Evolutionary conservation across 2,888 invertebrate species (phyloP), one percentile per base, ranked within the genome.

Genomic region (Crepidodera aurea): DNA sequence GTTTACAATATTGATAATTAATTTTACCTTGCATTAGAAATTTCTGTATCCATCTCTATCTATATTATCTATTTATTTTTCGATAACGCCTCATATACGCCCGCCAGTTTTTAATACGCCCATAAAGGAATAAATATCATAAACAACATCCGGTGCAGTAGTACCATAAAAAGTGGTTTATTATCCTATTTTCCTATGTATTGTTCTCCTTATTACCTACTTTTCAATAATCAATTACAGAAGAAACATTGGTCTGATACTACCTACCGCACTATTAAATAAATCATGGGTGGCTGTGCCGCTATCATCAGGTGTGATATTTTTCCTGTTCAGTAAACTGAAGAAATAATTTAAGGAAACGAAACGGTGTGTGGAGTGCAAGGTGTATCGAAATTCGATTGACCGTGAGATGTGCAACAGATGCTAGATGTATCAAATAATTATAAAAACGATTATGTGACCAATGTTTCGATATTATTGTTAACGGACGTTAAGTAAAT

Each of bases 251-350:
- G 50, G 16, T 32, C 27, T 27, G 32, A 1, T n/a, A 18, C 50
- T 50, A 32, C 39, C 39, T 27, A 40, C 27, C 53, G 13, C 53
- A 40, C 27, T 15, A 53, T 53, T 39, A 53, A 53, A 40, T 40
- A 25, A 51, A 51, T 37, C 51, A 53, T 27, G 25, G 27, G 39
- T 40, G 27, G 40, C 40, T 40, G 15, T 44, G 42, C 39, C 54
- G 42, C 27, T 50, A 37, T 22, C 32, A 60, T 55, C 63, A 50
- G 29, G 44, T 42, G 53, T 40, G 27, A 51, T 56, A 60, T 60
- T 63, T 59, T 51, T 63, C 63, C 55, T 60, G 63, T 54, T 63
- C 59, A 63, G 54, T 59, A 63, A 59, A 63, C 59, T 60, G 63
- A 56, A 63, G 60, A 55, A 63, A 60, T 63, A 46, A 55, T 63